phyloP scores from a whole-genome alignment of 1,140 invertebrate species.

The Odontomachus brunneus region DNA sequence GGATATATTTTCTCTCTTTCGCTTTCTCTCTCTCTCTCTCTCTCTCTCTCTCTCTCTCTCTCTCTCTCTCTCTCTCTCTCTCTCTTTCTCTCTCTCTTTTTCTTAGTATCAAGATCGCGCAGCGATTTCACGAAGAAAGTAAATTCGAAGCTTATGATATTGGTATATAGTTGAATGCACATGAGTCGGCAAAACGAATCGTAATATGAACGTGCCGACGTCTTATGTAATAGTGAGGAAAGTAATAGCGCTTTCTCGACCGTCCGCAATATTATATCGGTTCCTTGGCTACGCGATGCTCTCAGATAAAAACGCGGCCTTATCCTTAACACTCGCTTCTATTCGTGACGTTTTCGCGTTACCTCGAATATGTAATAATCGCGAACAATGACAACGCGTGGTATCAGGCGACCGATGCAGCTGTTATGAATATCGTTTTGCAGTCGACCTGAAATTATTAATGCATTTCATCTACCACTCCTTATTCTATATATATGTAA shows the following conservation, averaged over 20 bases:
- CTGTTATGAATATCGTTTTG: constrained; percentile 9
- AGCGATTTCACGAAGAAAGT: constrained; percentile 57
- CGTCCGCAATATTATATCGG: constrained; percentile 57
- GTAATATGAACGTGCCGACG: constrained; percentile 55
- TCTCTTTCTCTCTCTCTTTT: not conserved
- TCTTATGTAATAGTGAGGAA: constrained; percentile 63
- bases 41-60: not conserved
- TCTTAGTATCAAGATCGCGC: constrained; percentile 41
- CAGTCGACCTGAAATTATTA: too few relatives aligned
- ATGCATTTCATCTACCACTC: too few relatives aligned
- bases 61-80: not conserved
- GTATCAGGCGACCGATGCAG: not conserved
- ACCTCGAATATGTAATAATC: constrained; percentile 29
- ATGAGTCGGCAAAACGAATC: constrained; percentile 53
- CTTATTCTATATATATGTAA: too few relatives aligned
- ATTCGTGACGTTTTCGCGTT: constrained; percentile 7
- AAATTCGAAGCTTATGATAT: constrained; percentile 65
- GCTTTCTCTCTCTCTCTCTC: not conserved
- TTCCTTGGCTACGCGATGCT: not conserved
- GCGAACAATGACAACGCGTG: constrained; percentile 21
- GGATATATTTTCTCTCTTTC: constrained; percentile 35
- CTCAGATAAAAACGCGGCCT: constrained; percentile 15
- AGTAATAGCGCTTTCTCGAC: constrained; percentile 56
- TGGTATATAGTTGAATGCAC: constrained; percentile 42
- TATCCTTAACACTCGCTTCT: constrained; percentile 21